Percentiles rank a stretch among this genome's conserved stretches.
These are phyloP conservation scores for Pantherophis vulpinus DNA, from an alignment of 2,797 vertebrate species.

Conservation along the genomic window DNA sequence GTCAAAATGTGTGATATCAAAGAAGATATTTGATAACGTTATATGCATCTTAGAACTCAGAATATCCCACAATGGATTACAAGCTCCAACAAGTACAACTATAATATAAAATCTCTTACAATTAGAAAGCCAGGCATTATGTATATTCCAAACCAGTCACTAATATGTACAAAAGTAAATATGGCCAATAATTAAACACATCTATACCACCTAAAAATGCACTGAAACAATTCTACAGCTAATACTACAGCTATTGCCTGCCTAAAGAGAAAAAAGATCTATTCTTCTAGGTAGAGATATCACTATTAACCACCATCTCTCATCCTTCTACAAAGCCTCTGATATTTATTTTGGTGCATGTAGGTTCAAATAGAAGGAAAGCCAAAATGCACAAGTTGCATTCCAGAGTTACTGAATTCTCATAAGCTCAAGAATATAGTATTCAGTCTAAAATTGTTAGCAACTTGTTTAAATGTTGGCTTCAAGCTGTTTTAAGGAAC, in stretches of 20 bases:
- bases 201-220: not conserved
- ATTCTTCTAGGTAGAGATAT: not conserved
- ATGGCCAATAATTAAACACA: not conserved
- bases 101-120: not conserved
- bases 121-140: not conserved
- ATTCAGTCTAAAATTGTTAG: not conserved
- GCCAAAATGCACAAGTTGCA: not conserved
- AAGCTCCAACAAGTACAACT: not conserved
- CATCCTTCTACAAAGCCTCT: not conserved
- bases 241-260: not conserved
- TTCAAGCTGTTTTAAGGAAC: not conserved
- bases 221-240: not conserved
- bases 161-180: not conserved
- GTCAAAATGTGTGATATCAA: not conserved
- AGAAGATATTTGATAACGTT: not conserved
- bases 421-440: not conserved
- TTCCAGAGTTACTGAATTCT: not conserved
- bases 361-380: not conserved
- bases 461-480: not conserved
- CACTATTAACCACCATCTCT: not conserved
- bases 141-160: not conserved
- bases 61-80: not conserved
- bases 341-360: not conserved
- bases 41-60: not conserved
- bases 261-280: not conserved